Conservation (phyloP, 2,113 vertebrate genomes). For the Serranochromis macrocephalus region DNA sequence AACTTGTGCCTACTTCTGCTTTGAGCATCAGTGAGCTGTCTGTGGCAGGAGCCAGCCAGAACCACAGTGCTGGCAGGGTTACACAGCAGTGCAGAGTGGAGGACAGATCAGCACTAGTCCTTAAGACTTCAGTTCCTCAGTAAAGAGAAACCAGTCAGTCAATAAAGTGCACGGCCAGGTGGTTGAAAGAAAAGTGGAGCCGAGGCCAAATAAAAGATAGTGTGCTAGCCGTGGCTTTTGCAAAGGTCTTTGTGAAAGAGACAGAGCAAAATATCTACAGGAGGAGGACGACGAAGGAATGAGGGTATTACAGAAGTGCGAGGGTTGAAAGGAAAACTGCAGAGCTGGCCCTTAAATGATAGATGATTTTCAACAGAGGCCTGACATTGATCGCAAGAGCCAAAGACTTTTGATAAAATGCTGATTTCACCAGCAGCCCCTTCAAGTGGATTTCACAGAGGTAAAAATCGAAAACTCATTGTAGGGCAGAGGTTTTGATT, state of each 20-base stretch:
- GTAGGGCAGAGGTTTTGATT: not conserved
- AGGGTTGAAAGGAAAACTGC: not conserved
- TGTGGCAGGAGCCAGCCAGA: slow-evolving; percentile 4
- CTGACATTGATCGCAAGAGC: slow-evolving; percentile 13
- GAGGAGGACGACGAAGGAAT: not conserved
- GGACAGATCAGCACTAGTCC: not conserved
- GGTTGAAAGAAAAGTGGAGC: not conserved
- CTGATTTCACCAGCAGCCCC: not conserved
- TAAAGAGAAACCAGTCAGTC: not conserved
- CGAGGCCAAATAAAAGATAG: not conserved
- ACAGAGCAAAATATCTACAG: not conserved
- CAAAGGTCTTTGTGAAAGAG: not conserved
- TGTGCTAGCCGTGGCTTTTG: not conserved
- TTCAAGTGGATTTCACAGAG: slow-evolving; percentile 1
- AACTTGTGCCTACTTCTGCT: not conserved
- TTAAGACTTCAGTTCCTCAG: slow-evolving; percentile 4
- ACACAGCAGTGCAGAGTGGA: not conserved
- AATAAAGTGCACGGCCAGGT: not conserved
- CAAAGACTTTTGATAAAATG: not conserved
- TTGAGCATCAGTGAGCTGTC: not conserved
- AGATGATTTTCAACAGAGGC: slow-evolving; percentile 13
- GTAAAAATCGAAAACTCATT: not conserved
- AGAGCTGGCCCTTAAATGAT: not conserved
- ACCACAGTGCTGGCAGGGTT: slow-evolving; percentile 1
- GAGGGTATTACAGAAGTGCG: not conserved